Evolutionary conservation across 1,140 invertebrate species (phyloP).

Genomic region (Tribolium madens): DNA sequence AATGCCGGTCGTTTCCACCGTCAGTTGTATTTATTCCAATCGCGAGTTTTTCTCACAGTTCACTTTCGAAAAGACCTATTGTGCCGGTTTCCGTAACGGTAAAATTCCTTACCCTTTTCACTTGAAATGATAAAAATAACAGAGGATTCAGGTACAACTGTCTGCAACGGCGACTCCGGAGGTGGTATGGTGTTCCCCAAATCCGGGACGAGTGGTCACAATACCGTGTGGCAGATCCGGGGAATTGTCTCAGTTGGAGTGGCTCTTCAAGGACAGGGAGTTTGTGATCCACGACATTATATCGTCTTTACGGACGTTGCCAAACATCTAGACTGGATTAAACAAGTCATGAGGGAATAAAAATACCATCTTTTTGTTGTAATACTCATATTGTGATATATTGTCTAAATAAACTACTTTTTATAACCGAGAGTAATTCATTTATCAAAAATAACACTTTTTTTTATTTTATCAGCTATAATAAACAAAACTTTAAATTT

Average conservation of each 20-base stretch:
- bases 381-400: conserved; percentile 33
- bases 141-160: conserved; percentile 67
- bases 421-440: too few relatives aligned
- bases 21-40: conserved; percentile 62
- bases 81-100: conserved; percentile 69
- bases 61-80: conserved; percentile 72
- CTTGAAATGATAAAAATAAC: conserved; percentile 8
- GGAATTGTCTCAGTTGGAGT: conserved; percentile 70
- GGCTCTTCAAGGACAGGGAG: conserved; percentile 61
- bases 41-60: conserved; percentile 67
- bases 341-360: conserved; percentile 14
- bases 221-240: conserved; percentile 68
- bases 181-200: conserved; percentile 69
- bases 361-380: not conserved
- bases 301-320: conserved; percentile 70
- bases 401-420: not conserved
- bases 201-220: conserved; percentile 62
- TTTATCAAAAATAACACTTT: too few relatives aligned
- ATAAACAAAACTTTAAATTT: too few relatives aligned
- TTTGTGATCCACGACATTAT: conserved; percentile 69
- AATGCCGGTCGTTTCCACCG: conserved; percentile 61
- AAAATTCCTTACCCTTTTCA: conserved; percentile 8
- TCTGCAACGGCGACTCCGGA: conserved; percentile 73
- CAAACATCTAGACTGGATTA: conserved; percentile 58
- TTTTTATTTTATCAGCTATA: too few relatives aligned